Conservation (phyloP, 92 coral and sea anemone species). For the Hydrozoanthus gracilis region DNA sequence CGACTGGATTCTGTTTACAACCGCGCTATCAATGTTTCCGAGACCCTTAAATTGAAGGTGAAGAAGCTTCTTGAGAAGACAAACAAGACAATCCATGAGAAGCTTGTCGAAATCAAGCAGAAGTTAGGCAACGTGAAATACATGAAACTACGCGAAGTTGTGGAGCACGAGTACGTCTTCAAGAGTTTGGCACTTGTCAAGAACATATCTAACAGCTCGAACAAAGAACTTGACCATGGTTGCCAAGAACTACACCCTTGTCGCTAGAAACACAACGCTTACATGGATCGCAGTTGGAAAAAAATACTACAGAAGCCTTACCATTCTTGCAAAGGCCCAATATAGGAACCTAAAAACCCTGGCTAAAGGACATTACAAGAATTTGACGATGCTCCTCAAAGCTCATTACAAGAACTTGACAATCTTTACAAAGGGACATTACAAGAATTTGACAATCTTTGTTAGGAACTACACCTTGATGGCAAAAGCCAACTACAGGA, state of each 20-base stretch:
- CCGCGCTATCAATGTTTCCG: conserved; percentile 32
- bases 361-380: conserved; percentile 28
- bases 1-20: conserved; percentile 48
- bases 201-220: conserved; percentile 69
- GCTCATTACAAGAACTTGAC: conserved; percentile 41
- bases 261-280: conserved; percentile 69
- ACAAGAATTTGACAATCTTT: conserved; percentile 69
- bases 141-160: conserved; percentile 86
- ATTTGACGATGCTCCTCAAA: conserved; percentile 3
- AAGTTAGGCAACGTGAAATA: conserved; percentile 72
- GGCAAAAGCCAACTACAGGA: conserved; percentile 71
- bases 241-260: conserved; percentile 60
- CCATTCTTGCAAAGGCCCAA: conserved; percentile 26
- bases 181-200: conserved; percentile 70
- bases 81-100: conserved; percentile 55
- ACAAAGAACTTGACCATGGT: conserved; percentile 56
- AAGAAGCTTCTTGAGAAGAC: conserved; percentile 52
- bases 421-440: conserved; percentile 2
- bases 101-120: conserved; percentile 49
- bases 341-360: conserved; percentile 15
- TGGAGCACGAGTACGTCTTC: conserved; percentile 81
- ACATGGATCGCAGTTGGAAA: conserved; percentile 73
- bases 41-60: conserved; percentile 53
- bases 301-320: conserved; percentile 74
- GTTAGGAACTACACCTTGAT: conserved; percentile 60